Percentiles rank a stretch among this genome's conserved stretches.
These are phyloP conservation scores for Glandiceps talaboti DNA, from an alignment of 53 echinoderm and acorn worm species.

Conservation along the genomic window DNA sequence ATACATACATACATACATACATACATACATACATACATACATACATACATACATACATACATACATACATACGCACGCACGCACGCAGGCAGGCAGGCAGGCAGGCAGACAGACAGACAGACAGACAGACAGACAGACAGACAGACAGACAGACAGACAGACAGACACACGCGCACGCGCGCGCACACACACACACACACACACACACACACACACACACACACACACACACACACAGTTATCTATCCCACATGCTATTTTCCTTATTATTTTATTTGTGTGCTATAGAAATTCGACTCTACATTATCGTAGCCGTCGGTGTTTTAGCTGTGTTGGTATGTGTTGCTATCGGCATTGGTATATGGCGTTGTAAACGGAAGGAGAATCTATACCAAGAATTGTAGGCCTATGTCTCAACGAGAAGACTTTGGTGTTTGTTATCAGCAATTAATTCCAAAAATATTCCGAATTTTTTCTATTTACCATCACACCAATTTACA, in stretches of 20 bases:
- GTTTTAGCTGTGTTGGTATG: too few species aligned
- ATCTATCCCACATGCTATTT: too few species aligned
- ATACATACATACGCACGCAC: background rate
- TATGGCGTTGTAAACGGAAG: too few species aligned
- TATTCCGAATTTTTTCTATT: too few species aligned
- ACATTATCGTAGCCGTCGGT: too few species aligned
- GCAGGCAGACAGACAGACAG: background rate
- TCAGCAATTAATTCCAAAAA: too few species aligned
- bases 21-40: background rate
- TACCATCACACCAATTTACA: background rate
- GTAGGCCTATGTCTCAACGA: too few species aligned
- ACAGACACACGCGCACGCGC: background rate
- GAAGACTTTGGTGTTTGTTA: too few species aligned
- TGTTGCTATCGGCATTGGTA: too few species aligned
- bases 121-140: slow-evolving; percentile 1
- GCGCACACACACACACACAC: background rate
- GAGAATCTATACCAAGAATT: too few species aligned
- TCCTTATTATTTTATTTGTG: too few species aligned
- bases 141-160: slow-evolving; percentile 1
- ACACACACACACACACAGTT: background rate
- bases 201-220: background rate
- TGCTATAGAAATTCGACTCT: background rate
- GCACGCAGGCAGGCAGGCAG: background rate
- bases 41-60: background rate
- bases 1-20: background rate